Conservation (phyloP, 2,888 invertebrate genomes). For the Andricus quercusramuli region DNA sequence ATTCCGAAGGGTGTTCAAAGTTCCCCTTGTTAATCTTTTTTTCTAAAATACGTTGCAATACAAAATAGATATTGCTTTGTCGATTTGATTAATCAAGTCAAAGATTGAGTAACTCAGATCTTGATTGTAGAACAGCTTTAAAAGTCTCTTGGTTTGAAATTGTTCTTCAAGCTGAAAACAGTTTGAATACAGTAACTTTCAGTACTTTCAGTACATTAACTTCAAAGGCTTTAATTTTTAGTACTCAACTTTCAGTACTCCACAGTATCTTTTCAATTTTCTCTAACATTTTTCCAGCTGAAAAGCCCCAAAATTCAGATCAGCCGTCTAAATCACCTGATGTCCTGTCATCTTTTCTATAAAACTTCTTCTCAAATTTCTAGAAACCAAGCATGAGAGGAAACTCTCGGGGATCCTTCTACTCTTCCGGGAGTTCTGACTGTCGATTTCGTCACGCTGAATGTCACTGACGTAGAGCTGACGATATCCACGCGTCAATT, state of each 20-base stretch:
- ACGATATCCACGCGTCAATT: constrained; percentile 40
- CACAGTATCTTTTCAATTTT: too few species aligned
- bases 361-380: neutral
- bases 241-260: neutral
- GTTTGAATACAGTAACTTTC: neutral
- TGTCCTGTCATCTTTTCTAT: neutral
- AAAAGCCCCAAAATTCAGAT: too few species aligned
- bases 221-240: too few species aligned
- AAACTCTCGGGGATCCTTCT: constrained; percentile 4
- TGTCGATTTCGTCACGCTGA: constrained; percentile 26
- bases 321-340: too few species aligned
- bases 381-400: neutral
- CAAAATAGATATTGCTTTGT: too few species aligned
- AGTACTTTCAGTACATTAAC: neutral
- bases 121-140: too few species aligned
- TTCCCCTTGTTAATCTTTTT: too few species aligned
- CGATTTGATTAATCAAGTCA: too few species aligned
- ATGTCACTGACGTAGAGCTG: constrained; percentile 28
- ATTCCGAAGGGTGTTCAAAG: too few species aligned
- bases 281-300: too few species aligned
- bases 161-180: neutral
- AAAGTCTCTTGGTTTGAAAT: neutral
- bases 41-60: too few species aligned
- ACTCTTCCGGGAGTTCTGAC: constrained; percentile 10
- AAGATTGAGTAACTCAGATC: too few species aligned